These are phyloP conservation scores for Paraescarpia echinospica DNA, from an alignment of 1,140 invertebrate species.

Conservation along the genomic window DNA sequence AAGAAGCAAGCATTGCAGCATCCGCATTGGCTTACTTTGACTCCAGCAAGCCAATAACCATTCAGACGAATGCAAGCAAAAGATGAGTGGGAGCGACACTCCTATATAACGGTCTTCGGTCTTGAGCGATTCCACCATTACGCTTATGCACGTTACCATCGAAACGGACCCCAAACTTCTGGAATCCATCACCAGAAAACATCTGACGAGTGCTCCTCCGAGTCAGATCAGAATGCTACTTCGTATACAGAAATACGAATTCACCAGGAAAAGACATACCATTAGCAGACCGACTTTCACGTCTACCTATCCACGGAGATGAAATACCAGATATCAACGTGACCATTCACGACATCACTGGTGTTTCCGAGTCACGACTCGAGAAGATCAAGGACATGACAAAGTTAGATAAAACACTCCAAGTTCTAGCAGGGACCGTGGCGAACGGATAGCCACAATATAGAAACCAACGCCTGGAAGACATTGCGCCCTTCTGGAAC, in stretches of 20 bases:
- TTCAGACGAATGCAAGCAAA: constrained; percentile 50
- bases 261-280: constrained; percentile 52
- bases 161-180: constrained; percentile 52
- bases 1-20: constrained; percentile 17
- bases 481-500: constrained; percentile 4
- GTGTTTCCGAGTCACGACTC: not conserved
- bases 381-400: not conserved
- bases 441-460: constrained; percentile 6
- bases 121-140: constrained; percentile 19
- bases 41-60: constrained; percentile 36
- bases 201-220: constrained; percentile 23
- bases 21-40: constrained; percentile 39
- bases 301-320: constrained; percentile 11
- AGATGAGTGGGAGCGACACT: constrained; percentile 56
- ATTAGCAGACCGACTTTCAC: constrained; percentile 45
- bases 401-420: not conserved
- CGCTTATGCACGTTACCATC: constrained; percentile 24
- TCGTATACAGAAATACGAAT: constrained; percentile 52
- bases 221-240: constrained; percentile 55
- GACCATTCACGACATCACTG: not conserved
- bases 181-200: constrained; percentile 10
- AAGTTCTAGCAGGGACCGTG: constrained; percentile 6
- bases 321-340: not conserved
- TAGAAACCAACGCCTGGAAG: not conserved
- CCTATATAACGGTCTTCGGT: constrained; percentile 56